Percentiles rank a stretch among this genome's conserved stretches.
Evolutionary conservation across 2,888 invertebrate species (phyloP).

Genomic region (Drosophila sordidapex): DNA sequence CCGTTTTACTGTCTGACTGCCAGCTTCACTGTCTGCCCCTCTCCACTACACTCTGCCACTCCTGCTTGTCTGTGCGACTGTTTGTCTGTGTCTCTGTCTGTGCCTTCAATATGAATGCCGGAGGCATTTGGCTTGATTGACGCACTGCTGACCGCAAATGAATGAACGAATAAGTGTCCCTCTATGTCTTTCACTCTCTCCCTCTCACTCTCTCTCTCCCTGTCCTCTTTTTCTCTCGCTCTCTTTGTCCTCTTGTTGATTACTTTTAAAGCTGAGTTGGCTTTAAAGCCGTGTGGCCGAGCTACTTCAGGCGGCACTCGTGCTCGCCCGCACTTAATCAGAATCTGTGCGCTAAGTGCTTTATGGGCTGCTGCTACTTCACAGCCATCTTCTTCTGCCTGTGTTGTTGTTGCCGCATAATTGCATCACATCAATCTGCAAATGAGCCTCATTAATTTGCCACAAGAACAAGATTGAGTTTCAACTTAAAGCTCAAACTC

Average conservation of each 20-base stretch:
- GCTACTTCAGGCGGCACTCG: slow-evolving; percentile 13
- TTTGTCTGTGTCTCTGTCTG: slow-evolving; percentile 22
- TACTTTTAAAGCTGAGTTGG: slow-evolving; percentile 53
- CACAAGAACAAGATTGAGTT: slow-evolving; percentile 46
- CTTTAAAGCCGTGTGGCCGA: slow-evolving; percentile 45
- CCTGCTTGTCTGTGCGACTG: not conserved
- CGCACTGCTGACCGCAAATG: slow-evolving; percentile 71
- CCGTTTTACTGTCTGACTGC: slow-evolving; percentile 28
- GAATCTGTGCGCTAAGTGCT: slow-evolving; percentile 78
- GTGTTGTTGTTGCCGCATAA: slow-evolving; percentile 61
- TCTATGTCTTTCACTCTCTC: not conserved
- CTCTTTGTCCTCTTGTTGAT: slow-evolving; percentile 37
- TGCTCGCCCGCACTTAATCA: slow-evolving; percentile 69
- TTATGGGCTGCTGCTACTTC: slow-evolving; percentile 42
- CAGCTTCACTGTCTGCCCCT: slow-evolving; percentile 12
- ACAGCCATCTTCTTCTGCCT: slow-evolving; percentile 27
- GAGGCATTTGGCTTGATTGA: slow-evolving; percentile 75
- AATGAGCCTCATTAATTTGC: slow-evolving; percentile 76
- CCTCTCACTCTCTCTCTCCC: not conserved
- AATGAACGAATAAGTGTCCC: slow-evolving; percentile 35
- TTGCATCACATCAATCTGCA: slow-evolving; percentile 79
- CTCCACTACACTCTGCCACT: not conserved
- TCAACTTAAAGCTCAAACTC: slow-evolving; percentile 37
- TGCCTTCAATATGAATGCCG: slow-evolving; percentile 45
- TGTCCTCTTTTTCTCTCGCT: not conserved